These are phyloP conservation scores for Ischnus inquisitorius DNA, from an alignment of 2,888 invertebrate genomes.

Conservation along the genomic window DNA sequence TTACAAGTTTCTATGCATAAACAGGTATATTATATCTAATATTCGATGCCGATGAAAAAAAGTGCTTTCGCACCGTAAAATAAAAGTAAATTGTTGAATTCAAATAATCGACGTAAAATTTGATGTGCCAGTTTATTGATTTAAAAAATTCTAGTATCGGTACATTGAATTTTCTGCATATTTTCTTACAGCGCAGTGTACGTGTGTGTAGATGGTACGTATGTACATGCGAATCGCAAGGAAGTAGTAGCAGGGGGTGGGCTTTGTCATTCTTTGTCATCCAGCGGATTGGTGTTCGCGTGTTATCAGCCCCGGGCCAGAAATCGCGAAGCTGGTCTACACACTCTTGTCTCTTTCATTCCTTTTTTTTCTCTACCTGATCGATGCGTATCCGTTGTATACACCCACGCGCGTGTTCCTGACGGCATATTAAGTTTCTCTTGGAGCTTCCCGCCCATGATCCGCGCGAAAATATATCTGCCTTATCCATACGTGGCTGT, in stretches of 20 bases:
- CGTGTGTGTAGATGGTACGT: background rate
- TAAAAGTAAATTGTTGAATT: background rate
- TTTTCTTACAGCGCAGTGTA: too few species aligned
- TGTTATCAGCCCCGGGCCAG: conserved; percentile 21
- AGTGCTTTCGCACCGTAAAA: too few species aligned
- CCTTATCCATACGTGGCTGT: background rate
- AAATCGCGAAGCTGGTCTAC: conserved; percentile 20
- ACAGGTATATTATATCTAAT: too few species aligned
- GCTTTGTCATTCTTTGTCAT: conserved; percentile 43
- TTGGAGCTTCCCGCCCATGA: conserved; percentile 3
- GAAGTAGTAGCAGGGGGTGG: background rate
- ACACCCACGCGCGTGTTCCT: conserved; percentile 14
- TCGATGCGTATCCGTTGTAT: conserved; percentile 34
- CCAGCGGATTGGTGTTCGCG: background rate
- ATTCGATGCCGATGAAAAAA: too few species aligned
- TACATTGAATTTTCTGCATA: too few species aligned
- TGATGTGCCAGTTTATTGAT: background rate
- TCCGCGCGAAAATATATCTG: conserved; percentile 7
- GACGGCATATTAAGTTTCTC: conserved; percentile 34
- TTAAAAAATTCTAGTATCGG: too few species aligned
- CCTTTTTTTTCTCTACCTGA: conserved; percentile 1
- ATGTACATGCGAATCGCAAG: background rate
- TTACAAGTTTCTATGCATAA: too few species aligned
- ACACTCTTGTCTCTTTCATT: background rate
- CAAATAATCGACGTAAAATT: background rate